Percentiles rank a stretch among this genome's conserved stretches.
Conservation (phyloP, 37 sponge, comb jelly and placozoan genomes). For the Haliclona indistincta region DNA sequence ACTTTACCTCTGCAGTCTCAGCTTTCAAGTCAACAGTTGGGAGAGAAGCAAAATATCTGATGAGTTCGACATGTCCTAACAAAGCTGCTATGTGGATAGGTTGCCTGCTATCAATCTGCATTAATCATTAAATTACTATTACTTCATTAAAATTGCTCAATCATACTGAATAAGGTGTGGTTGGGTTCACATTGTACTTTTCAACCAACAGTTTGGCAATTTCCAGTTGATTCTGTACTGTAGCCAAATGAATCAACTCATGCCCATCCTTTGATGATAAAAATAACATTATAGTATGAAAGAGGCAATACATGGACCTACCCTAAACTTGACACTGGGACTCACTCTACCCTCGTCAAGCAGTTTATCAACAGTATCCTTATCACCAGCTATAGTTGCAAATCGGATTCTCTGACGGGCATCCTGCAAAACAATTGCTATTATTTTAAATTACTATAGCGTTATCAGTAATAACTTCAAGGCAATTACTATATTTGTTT, state of each 20-base stretch:
- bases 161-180: background rate
- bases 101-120: slow-evolving; percentile 1
- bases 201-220: slow-evolving; percentile 2
- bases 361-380: background rate
- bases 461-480: too few species aligned
- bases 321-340: background rate
- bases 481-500: too few species aligned
- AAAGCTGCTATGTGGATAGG: slow-evolving; percentile 15
- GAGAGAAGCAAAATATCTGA: slow-evolving; percentile 7
- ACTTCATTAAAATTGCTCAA: too few species aligned
- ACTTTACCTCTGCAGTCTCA: too few species aligned
- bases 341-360: background rate
- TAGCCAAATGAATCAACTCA: slow-evolving; percentile 8
- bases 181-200: slow-evolving; percentile 4
- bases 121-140: too few species aligned
- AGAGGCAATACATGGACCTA: too few species aligned
- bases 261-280: background rate
- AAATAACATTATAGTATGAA: too few species aligned
- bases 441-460: too few species aligned
- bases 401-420: background rate
- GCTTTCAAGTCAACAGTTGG: slow-evolving; percentile 4
- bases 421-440: slow-evolving; percentile 4
- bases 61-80: slow-evolving; percentile 2
- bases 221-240: background rate
- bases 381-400: background rate